Conservation (phyloP, 2,888 invertebrate species). For the Odontocerum albicorne region DNA sequence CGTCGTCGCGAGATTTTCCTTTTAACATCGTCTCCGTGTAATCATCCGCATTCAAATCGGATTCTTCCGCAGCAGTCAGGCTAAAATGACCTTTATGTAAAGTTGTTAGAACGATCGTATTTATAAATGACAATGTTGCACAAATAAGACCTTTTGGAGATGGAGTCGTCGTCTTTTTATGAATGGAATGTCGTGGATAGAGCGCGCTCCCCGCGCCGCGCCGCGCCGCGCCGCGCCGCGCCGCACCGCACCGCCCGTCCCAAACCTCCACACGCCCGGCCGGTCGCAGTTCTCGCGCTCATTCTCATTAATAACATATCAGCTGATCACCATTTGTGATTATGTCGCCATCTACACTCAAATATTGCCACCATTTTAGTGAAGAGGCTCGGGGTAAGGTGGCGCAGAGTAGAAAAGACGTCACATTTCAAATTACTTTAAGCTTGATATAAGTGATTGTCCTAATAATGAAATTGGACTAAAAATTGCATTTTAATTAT, state of each 20-base stretch:
- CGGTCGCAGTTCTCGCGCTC: conserved; percentile 18
- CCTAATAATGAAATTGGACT: too few relatives aligned
- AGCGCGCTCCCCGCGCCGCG: conserved; percentile 2
- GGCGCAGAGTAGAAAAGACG: too few relatives aligned
- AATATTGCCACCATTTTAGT: neutral
- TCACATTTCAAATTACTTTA: too few relatives aligned
- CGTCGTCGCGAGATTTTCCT: neutral
- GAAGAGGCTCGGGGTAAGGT: too few relatives aligned
- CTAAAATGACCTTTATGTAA: neutral
- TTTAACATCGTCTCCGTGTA: neutral
- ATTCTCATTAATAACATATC: conserved; percentile 30
- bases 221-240: conserved; percentile 1
- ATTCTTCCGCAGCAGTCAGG: neutral
- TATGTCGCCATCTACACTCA: neutral
- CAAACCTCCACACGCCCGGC: neutral
- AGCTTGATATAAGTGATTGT: too few relatives aligned
- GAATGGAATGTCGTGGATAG: conserved; percentile 29
- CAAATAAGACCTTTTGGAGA: neutral
- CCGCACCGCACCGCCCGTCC: conserved; percentile 2
- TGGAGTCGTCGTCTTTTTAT: conserved; percentile 25
- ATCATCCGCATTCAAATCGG: neutral
- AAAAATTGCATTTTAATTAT: too few relatives aligned
- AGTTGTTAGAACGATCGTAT: neutral
- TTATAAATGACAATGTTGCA: neutral
- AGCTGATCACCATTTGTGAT: conserved; percentile 19